Evolutionary conservation across 92 coral and sea anemone species (phyloP).

Genomic region (Bergia sp.): DNA sequence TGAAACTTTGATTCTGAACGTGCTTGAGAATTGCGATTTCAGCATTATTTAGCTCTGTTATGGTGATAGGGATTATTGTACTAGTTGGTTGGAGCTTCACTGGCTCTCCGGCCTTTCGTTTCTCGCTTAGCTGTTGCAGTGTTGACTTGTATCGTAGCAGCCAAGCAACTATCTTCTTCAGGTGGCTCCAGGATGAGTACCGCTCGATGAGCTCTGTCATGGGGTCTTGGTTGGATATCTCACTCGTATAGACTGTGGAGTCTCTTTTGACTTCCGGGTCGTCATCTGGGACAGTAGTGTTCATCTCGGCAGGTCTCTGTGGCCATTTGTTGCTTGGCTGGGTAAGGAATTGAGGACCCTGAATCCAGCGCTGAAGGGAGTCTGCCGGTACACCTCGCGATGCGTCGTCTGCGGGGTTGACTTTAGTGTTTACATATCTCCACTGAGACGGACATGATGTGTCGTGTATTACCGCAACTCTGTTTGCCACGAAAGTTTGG

Average conservation of each 20-base stretch:
- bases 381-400: conserved; percentile 39
- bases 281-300: not conserved
- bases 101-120: conserved; percentile 4
- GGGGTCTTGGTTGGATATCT: not conserved
- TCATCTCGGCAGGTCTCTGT: conserved; percentile 40
- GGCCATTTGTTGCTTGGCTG: conserved; percentile 43
- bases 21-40: conserved; percentile 19
- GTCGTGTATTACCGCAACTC: conserved; percentile 29
- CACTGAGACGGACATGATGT: conserved; percentile 39
- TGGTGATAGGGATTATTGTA: conserved; percentile 5
- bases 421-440: conserved; percentile 37
- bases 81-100: not conserved
- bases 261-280: not conserved
- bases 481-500: conserved; percentile 38
- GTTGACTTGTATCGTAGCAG: conserved; percentile 37
- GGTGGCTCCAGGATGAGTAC: not conserved
- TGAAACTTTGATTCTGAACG: conserved; percentile 16
- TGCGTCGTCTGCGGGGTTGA: conserved; percentile 52
- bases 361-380: conserved; percentile 47
- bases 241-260: not conserved
- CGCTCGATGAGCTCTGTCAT: not conserved
- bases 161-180: conserved; percentile 1
- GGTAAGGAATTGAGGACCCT: conserved; percentile 40
- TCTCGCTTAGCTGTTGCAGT: conserved; percentile 12
- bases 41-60: conserved; percentile 21